Base-by-base conservation (phyloP, 2,888 invertebrate genomes). In the Capitulum mitella region DNA sequence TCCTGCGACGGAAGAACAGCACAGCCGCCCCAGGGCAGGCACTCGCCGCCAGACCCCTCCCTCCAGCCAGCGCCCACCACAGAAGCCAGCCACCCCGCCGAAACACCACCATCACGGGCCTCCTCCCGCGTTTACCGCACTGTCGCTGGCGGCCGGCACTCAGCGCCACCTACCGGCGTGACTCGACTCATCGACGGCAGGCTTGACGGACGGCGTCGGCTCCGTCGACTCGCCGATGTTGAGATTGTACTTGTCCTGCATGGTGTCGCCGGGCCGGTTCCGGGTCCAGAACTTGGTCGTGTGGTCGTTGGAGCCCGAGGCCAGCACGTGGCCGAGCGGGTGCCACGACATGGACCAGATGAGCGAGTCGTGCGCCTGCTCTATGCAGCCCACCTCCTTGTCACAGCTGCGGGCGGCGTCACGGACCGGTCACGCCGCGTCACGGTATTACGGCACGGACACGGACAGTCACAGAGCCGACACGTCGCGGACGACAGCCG, bases 321-420 rank as follows among this genome's bases (percentile, higher is more conserved):
- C 98, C 51, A 99, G 88, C 83, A 99, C 98, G 84, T 99, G 99
- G 0, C 99, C 99, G 32, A 99, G 88, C 0, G 99, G 99, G 89
- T 99, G 99, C 99, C 99, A 99, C 48, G 97, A 97, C 85, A 99
- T 89, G 26, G 97, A 95, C 99, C 99, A 99, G 6, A 99, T 97
- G 85, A 98, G 97, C 84, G 96, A 97, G 86, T 99, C 99, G 87
- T 99, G 99, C 3, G 99, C 99, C 84, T 97, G 94, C 88, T 99
- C 98, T 84, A 99, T 97, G 32, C 94, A 92, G 32, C 98, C 98
- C 58, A 99, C 95, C 89, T 99, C 98, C 86, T 98, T 98, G 85
- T 98, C 98, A 82, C 95, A 94, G 0, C 95, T 92, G 78, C 77
- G 80, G 79, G 1, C n/a, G 14, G 22, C 58, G 29, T 16, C 19